These are phyloP conservation scores for Drepana arcuata DNA, from an alignment of 1,140 invertebrate species.

Conservation along the genomic window DNA sequence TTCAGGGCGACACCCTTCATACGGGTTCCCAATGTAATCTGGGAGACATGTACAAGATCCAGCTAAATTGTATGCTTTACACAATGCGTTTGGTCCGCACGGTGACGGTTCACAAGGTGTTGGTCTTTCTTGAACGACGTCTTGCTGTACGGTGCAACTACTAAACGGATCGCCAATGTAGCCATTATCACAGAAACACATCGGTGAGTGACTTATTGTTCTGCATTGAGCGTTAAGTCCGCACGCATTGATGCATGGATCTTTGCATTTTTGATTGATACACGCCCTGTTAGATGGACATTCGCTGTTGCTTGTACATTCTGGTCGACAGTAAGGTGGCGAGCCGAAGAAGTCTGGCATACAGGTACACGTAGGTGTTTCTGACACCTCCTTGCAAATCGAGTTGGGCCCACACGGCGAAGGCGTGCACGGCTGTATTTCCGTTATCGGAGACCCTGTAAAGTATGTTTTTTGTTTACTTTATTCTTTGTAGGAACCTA, in stretches of 20 bases:
- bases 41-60: constrained; percentile 77
- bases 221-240: constrained; percentile 79
- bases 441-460: constrained; percentile 46
- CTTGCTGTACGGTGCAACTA: constrained; percentile 46
- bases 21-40: constrained; percentile 82
- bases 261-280: constrained; percentile 80
- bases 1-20: constrained; percentile 79
- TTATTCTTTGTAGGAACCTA: too few species aligned
- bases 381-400: constrained; percentile 76
- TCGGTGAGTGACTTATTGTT: constrained; percentile 78
- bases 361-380: constrained; percentile 77
- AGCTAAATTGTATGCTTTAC: constrained; percentile 76
- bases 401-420: constrained; percentile 84
- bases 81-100: constrained; percentile 79
- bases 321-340: constrained; percentile 81
- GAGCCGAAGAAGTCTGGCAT: constrained; percentile 76
- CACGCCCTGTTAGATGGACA: constrained; percentile 81
- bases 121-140: constrained; percentile 26
- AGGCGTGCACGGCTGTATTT: constrained; percentile 75
- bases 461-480: constrained; percentile 13
- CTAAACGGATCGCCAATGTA: constrained; percentile 78
- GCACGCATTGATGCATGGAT: constrained; percentile 82
- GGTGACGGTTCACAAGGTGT: constrained; percentile 78
- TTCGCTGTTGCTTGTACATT: constrained; percentile 81
- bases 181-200: constrained; percentile 76